Percentiles rank a stretch among this genome's conserved stretches.
Conservation (phyloP, 2,113 vertebrate genomes). For the Lampris incognitus region DNA sequence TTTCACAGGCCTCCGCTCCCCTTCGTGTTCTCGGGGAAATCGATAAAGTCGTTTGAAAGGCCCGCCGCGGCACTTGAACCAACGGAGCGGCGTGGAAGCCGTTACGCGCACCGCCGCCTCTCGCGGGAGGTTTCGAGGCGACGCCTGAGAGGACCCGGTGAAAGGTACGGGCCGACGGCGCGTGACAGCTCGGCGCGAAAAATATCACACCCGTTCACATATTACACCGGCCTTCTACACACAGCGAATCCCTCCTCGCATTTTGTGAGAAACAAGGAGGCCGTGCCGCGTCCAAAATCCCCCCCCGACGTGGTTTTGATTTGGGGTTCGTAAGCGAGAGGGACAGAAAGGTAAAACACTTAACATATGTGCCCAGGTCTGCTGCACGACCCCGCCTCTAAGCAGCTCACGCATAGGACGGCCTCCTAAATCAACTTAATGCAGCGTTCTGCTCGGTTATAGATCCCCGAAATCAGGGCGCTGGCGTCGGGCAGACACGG, state of each 20-base stretch:
- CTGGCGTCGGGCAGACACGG: background rate
- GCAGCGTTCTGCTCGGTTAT: slow-evolving; percentile 8
- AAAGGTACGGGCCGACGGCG: slow-evolving; percentile 10
- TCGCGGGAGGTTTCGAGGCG: background rate
- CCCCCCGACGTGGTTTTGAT: slow-evolving; percentile 35
- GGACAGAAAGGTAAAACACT: slow-evolving; percentile 22
- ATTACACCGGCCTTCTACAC: slow-evolving; percentile 19
- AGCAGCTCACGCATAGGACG: slow-evolving; percentile 1
- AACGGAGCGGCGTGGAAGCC: background rate
- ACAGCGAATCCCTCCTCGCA: slow-evolving; percentile 11
- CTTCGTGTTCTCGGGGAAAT: background rate
- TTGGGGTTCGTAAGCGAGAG: slow-evolving; percentile 37
- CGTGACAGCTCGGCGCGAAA: slow-evolving; percentile 33
- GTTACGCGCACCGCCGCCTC: background rate
- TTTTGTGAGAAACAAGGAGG: background rate
- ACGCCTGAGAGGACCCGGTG: slow-evolving; percentile 1
- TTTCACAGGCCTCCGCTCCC: background rate
- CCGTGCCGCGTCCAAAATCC: background rate
- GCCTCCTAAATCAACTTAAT: slow-evolving; percentile 23
- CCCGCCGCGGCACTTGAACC: background rate
- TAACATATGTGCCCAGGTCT: slow-evolving; percentile 31
- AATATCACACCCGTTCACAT: slow-evolving; percentile 17
- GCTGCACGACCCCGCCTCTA: background rate
- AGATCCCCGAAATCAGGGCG: background rate
- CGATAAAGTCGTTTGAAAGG: slow-evolving; percentile 7